Conservation (phyloP, 2,113 vertebrate species). For the Podarcis cretensis region DNA sequence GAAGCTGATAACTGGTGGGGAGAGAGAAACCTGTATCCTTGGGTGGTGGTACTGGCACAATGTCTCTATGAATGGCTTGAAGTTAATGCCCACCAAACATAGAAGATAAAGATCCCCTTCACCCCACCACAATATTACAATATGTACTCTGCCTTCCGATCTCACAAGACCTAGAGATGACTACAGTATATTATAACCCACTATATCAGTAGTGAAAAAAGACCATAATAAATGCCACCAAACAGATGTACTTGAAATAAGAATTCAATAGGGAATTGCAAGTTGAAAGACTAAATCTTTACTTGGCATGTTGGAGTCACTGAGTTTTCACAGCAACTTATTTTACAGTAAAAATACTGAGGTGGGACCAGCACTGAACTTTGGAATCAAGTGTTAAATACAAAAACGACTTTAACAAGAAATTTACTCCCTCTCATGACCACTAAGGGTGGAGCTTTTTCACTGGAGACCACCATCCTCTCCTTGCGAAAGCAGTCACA, state of each 20-base stretch:
- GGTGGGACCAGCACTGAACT: slow-evolving; percentile 44
- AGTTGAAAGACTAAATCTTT: slow-evolving; percentile 51
- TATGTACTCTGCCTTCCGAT: not conserved
- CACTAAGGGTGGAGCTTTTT: slow-evolving; percentile 1
- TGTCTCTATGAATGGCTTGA: not conserved
- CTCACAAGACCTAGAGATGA: not conserved
- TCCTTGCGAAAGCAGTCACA: slow-evolving; percentile 16
- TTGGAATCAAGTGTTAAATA: slow-evolving; percentile 46
- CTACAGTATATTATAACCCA: not conserved
- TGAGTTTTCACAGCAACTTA: slow-evolving; percentile 38
- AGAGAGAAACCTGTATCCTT: not conserved
- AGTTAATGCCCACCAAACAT: not conserved
- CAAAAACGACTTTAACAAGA: slow-evolving; percentile 43
- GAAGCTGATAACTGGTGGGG: not conserved
- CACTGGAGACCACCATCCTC: not conserved
- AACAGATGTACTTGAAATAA: slow-evolving; percentile 15
- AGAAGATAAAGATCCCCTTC: not conserved
- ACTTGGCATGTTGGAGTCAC: slow-evolving; percentile 41
- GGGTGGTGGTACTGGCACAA: not conserved
- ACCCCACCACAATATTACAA: not conserved
- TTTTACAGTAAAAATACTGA: slow-evolving; percentile 50
- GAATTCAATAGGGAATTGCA: slow-evolving; percentile 39
- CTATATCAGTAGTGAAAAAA: not conserved
- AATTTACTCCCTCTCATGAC: slow-evolving; percentile 16
- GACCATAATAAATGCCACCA: not conserved